Evolutionary conservation across 2,888 invertebrate species (phyloP), one percentile per base, ranked within the genome.

Genomic region (Agonopterix alstromeriana): DNA sequence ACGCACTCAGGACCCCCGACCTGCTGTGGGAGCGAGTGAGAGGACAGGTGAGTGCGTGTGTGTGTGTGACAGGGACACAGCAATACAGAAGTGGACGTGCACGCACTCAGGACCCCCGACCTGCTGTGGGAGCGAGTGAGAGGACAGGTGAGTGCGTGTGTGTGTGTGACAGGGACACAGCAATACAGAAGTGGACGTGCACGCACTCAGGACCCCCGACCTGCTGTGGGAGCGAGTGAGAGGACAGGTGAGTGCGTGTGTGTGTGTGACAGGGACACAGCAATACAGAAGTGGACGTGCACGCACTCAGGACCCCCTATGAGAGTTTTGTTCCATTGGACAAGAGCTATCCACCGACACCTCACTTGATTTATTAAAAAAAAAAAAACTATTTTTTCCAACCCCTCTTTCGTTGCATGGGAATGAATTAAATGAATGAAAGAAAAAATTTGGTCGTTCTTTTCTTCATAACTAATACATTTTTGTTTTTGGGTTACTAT

Each of bases 71-170:
- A 9, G 36, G 36, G 36, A 36, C n/a, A n/a, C n/a, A n/a, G n/a
- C n/a, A n/a, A n/a, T n/a, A n/a, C n/a, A n/a, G n/a, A n/a, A n/a
- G n/a, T 8, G 2, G 8, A 36, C 10, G 36, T 36, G 2, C 9
- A 10, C 36, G 36, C 36, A 36, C 3, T 99, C 53, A 90, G 97
- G 54, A 98, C 98, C 17, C 97, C 97, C 0, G 98, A 98, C 73
- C 85, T 98, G 63, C 95, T 97, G 49, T 98, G 98, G 98, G 98
- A 99, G 85, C 95, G 97, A 70, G 98, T 99, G 0, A 91, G 98
- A 47, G 97, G 98, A 35, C 98, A 98, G 90, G 85, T 82, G 50
- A 53, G 61, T 14, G 14, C 14, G 14, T 14, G 14, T 2, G 14
- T 14, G 14, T 14, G 14, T 14, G 14, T 14, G 14, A 98, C 97